Evolutionary conservation across 2,113 vertebrate genomes (phyloP).

Genomic region (Apteryx owenii): DNA sequence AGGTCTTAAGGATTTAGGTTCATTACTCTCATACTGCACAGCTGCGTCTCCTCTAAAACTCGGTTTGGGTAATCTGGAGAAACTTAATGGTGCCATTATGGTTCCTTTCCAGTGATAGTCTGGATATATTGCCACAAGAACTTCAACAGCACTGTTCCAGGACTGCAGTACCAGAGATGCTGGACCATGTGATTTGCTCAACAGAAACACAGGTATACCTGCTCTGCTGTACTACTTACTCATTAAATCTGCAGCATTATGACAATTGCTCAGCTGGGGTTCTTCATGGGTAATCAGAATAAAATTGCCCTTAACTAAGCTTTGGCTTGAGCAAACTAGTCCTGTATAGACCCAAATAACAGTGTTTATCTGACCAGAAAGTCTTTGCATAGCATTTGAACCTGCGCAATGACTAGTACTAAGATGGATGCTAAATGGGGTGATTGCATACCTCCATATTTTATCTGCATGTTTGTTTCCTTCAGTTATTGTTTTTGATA

Average conservation of each 20-base stretch:
- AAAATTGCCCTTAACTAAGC: not conserved
- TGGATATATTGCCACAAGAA: not conserved
- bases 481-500: not conserved
- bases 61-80: not conserved
- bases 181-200: fast-evolving
- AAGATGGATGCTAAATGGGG: not conserved
- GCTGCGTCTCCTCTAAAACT: not conserved
- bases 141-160: not conserved
- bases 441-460: fast-evolving
- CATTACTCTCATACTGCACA: fast-evolving
- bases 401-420: not conserved
- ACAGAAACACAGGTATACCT: not conserved
- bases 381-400: not conserved
- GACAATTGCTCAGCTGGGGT: not conserved
- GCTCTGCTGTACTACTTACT: not conserved
- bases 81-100: not conserved
- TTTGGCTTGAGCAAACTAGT: not conserved
- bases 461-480: not conserved
- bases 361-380: not conserved
- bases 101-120: not conserved
- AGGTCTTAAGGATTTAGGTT: not conserved
- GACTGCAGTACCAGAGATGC: not conserved
- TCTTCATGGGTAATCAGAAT: not conserved
- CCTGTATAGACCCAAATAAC: not conserved
- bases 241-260: not conserved